Base-by-base conservation (phyloP, 1,140 invertebrate species). In the Agrilus planipennis region DNA sequence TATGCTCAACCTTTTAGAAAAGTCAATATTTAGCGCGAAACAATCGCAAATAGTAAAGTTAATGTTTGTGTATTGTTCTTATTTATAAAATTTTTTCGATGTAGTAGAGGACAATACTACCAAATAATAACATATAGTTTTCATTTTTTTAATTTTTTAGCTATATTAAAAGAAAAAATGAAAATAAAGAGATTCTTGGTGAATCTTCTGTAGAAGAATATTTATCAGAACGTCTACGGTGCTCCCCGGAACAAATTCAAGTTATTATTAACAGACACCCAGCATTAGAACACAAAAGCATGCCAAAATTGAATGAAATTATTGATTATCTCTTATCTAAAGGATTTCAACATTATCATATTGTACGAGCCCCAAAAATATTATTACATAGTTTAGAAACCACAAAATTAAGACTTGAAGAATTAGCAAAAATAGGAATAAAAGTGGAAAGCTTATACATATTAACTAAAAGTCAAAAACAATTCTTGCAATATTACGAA, bases 331-430 rank as follows among this genome's bases (percentile, higher is more conserved):
- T 73, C 2, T 59, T 59, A 38, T 58, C 53, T 21, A 56, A 63
- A 34, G 62, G 67, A 10, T 72, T 68, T 44, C 52, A 57, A 2
- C 54, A 61, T 3, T 46, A 53, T 20, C 64, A 72, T 39, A 60
- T 73, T 29, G 59, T 57, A n/a, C 57, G 60, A 38, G 54, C 62
- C 6, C 67, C 69, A 14, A 62, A 71, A 22, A 63, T 72, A 36
- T 43, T 73, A 12, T 60, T 64, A 11, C 69, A 72, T 39, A 69
- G 65, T 45, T 47, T 68, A 0, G 62, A 68, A 46, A 71, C 69
- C 9, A 67, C 61, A 2, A 60, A 62, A 39, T 44, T 55, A 38
- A 58, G 70, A 31, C 34, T 72, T 16, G 49, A 62, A 20, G 59
- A 69, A 47, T 42, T 72, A 1, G 55, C 60, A 39, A 42, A 51